Conservation (phyloP, 2,797 vertebrate genomes). For the Sebastes iracundus region DNA sequence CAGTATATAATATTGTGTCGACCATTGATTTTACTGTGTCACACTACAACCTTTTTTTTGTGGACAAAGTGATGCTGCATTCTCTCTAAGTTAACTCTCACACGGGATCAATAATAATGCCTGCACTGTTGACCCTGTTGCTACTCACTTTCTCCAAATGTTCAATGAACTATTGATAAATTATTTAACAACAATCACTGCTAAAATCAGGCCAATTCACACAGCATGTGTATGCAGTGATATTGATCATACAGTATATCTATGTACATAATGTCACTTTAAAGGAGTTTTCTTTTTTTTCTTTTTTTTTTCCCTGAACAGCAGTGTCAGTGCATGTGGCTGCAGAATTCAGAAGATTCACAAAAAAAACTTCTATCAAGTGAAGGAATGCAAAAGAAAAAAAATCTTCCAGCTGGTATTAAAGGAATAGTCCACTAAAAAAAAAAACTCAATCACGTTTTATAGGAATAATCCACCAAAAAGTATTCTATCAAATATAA, state of each 20-base stretch:
- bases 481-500: neutral
- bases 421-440: no score
- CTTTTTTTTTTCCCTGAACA: neutral
- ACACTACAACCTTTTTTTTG: neutral
- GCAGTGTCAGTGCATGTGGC: neutral
- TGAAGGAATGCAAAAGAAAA: no score
- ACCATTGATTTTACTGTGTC: slow-evolving; percentile 7
- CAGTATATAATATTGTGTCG: neutral
- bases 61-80: slow-evolving; percentile 1
- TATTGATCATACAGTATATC: neutral
- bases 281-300: neutral
- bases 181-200: neutral
- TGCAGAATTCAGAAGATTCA: neutral
- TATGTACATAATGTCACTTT: neutral
- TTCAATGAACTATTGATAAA: neutral
- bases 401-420: no score
- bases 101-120: neutral
- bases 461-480: no score
- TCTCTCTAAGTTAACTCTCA: neutral
- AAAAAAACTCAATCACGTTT: no score
- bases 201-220: neutral
- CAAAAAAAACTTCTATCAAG: no score
- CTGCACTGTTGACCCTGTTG: neutral
- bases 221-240: neutral
- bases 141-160: neutral